phyloP scores from a whole-genome alignment of 1,140 invertebrate genomes.

The Pseudoatta argentina region DNA sequence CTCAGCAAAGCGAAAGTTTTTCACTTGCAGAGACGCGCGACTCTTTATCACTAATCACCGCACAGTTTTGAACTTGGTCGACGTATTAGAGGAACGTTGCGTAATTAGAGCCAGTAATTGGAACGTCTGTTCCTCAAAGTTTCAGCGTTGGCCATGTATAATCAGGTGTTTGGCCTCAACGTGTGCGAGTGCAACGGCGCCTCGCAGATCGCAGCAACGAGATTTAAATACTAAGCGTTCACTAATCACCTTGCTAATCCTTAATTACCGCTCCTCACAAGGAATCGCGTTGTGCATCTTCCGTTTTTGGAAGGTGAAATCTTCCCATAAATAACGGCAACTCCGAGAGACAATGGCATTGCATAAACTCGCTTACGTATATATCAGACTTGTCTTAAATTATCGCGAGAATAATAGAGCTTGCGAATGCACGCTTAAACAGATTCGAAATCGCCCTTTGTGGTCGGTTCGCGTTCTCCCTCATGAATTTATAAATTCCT shows the following conservation, averaged over 20 bases:
- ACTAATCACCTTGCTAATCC: slow-evolving; percentile 77
- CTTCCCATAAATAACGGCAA: slow-evolving; percentile 71
- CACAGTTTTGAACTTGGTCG: slow-evolving; percentile 55
- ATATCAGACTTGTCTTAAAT: slow-evolving; percentile 71
- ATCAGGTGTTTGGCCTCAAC: slow-evolving; percentile 60
- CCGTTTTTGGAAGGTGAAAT: slow-evolving; percentile 72
- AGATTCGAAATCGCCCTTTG: slow-evolving; percentile 65
- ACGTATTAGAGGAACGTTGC: slow-evolving; percentile 46
- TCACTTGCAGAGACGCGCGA: slow-evolving; percentile 43
- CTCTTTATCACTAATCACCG: slow-evolving; percentile 63
- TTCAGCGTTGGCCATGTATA: slow-evolving; percentile 37
- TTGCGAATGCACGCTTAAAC: not conserved
- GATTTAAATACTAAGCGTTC: slow-evolving; percentile 72
- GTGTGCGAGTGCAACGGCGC: slow-evolving; percentile 18
- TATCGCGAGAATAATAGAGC: slow-evolving; percentile 71
- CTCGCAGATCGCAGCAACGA: slow-evolving; percentile 60
- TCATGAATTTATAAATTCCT: slow-evolving; percentile 44
- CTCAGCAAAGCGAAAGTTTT: slow-evolving; percentile 57
- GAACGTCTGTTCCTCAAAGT: slow-evolving; percentile 56
- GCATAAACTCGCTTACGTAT: slow-evolving; percentile 65
- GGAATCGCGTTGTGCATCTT: slow-evolving; percentile 53
- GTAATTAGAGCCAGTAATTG: slow-evolving; percentile 70
- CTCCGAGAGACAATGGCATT: slow-evolving; percentile 67
- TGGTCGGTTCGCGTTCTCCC: not conserved
- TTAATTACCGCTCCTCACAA: slow-evolving; percentile 69